phyloP scores from a whole-genome alignment of 2,113 vertebrate species.

The Stigmatopora argus region DNA sequence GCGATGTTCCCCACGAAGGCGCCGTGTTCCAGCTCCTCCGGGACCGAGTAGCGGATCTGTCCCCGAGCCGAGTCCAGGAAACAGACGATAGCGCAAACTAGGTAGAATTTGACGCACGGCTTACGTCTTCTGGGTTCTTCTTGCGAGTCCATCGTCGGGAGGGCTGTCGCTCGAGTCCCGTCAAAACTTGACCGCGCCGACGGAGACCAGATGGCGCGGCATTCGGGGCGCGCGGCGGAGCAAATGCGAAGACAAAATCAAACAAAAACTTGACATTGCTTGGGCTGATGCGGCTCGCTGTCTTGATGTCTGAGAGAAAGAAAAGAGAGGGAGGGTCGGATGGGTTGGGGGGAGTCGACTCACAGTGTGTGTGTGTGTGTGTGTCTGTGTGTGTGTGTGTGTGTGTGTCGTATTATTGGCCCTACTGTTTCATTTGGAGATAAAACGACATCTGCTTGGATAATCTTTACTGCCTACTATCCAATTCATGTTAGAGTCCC shows the following conservation, averaged over 20 bases:
- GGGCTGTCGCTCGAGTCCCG: slow-evolving; percentile 12
- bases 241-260: not conserved
- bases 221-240: not conserved
- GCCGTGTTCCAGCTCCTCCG: slow-evolving; percentile 67
- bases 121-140: slow-evolving; percentile 30
- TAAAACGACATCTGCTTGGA: slow-evolving; percentile 61
- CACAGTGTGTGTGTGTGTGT: slow-evolving; percentile 40
- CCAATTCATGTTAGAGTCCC: slow-evolving; percentile 53
- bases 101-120: slow-evolving; percentile 26
- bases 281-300: slow-evolving; percentile 31
- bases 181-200: slow-evolving; percentile 9
- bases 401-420: slow-evolving; percentile 59
- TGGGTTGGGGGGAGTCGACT: slow-evolving; percentile 24
- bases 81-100: slow-evolving; percentile 22
- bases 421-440: slow-evolving; percentile 52
- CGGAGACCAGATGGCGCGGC: slow-evolving; percentile 16
- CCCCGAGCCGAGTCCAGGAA: slow-evolving; percentile 50
- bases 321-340: slow-evolving; percentile 30
- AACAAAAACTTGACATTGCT: slow-evolving; percentile 43
- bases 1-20: slow-evolving; percentile 67
- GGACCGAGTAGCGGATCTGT: slow-evolving; percentile 67
- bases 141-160: slow-evolving; percentile 53
- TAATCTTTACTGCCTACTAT: slow-evolving; percentile 61
- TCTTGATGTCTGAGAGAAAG: slow-evolving; percentile 33
- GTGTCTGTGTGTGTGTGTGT: slow-evolving; percentile 25